Base-by-base conservation (phyloP, 2,888 invertebrate genomes). In the Pherbina coryleti region DNA sequence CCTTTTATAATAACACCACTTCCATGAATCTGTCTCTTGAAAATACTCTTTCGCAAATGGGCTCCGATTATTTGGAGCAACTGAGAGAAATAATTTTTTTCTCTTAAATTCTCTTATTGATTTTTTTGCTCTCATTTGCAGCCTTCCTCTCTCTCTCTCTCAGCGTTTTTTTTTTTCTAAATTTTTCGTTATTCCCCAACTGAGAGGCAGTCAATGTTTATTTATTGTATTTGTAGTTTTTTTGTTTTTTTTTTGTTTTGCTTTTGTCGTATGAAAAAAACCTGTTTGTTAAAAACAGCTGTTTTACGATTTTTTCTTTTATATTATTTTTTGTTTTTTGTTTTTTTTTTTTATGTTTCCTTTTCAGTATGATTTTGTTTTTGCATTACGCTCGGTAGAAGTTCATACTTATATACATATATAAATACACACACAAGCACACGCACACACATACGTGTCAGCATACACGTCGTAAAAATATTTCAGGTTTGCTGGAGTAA, bases 231-330 rank as follows among this genome's bases (percentile, higher is more conserved):
- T 60, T 28, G 57, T 28, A 25, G 4, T 28, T n/a, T 28, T n/a
- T 55, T 55, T 28, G n/a, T 66, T 66, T 31, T 66, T 17, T 34
- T 31, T 4, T 7, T 34, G 34, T 31, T 4, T 7, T 34, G 34
- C 67, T 19, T 11, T 17, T 19, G 22, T 34, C 64, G 2, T 67
- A 25, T 17, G 37, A 37, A 37, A 67, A 66, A 67, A 67, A 44
- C 67, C 67, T 67, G 67, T 67, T 44, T 67, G 34, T 37, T 31
- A 44, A 67, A 67, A 67, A 67, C 67, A 67, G 67, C 67, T 67
- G 67, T 67, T 67, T 37, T 34, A 17, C 14, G 34, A 37, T 67
- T 44, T 37, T 37, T 31, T 22, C 7, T 25, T n/a, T 25, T 8
- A 28, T n/a, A n/a, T n/a, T n/a, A n/a, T n/a, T n/a, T n/a, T n/a